Evolutionary conservation across 2,888 invertebrate species (phyloP).

Genomic region (Tortrix viridana): DNA sequence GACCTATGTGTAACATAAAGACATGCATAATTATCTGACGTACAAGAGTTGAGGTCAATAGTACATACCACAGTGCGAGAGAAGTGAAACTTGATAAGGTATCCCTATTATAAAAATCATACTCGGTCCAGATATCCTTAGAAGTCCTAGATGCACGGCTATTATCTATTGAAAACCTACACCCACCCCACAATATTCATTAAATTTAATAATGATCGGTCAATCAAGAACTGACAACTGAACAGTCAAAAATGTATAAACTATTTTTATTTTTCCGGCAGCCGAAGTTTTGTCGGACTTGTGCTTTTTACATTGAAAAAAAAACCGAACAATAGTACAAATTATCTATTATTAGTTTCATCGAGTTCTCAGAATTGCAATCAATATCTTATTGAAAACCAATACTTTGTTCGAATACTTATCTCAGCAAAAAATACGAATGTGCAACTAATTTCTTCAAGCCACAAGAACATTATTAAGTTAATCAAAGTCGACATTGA

Average conservation of each 20-base stretch:
- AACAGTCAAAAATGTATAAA: too few relatives aligned
- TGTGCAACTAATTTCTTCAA: slow-evolving; percentile 6
- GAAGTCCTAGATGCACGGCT: too few relatives aligned
- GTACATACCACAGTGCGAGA: not conserved
- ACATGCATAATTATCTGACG: not conserved
- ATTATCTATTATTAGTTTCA: not conserved
- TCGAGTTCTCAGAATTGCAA: not conserved
- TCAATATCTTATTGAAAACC: not conserved
- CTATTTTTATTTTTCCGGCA: too few relatives aligned
- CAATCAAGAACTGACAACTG: too few relatives aligned
- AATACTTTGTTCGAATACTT: not conserved
- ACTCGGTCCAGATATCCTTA: too few relatives aligned
- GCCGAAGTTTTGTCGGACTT: too few relatives aligned
- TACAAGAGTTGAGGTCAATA: slow-evolving; percentile 6
- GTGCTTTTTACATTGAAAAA: too few relatives aligned
- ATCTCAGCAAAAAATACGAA: slow-evolving; percentile 4
- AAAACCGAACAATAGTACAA: not conserved
- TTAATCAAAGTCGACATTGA: slow-evolving; percentile 11
- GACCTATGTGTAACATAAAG: not conserved
- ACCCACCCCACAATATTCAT: too few relatives aligned
- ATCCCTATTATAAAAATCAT: too few relatives aligned
- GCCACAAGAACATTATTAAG: not conserved
- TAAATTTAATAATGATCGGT: too few relatives aligned
- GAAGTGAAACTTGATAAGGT: not conserved
- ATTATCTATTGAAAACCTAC: too few relatives aligned